Percentiles rank a stretch among this genome's conserved stretches.
phyloP scores from a whole-genome alignment of 2,113 vertebrate species.

The Nymphicus hollandicus region DNA sequence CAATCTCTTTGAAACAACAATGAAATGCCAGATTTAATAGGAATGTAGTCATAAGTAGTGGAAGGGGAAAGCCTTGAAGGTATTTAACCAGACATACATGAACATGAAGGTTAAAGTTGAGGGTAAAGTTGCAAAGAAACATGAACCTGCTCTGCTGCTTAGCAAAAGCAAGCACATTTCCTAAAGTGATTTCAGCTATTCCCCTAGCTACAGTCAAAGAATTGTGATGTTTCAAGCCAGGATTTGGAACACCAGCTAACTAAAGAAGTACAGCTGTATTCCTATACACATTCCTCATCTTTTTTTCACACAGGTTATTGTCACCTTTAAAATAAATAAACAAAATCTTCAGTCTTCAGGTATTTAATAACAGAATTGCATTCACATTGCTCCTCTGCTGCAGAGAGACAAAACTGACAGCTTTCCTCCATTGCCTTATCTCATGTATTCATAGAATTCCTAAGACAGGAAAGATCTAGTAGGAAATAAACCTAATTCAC shows the following conservation, averaged over 20 bases:
- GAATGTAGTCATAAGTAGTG: not conserved
- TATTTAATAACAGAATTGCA: not conserved
- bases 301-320: not conserved
- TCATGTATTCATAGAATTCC: not conserved
- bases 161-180: not conserved
- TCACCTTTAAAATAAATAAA: not conserved
- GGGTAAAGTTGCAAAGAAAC: not conserved
- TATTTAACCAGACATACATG: slow-evolving; percentile 4
- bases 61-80: not conserved
- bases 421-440: not conserved
- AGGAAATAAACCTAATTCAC: not conserved
- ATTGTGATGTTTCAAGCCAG: not conserved
- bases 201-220: not conserved
- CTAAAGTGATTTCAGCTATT: not conserved
- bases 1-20: slow-evolving; percentile 1
- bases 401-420: fast-evolving
- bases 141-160: not conserved
- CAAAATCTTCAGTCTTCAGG: not conserved
- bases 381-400: not conserved
- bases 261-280: not conserved
- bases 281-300: not conserved
- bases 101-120: slow-evolving; percentile 6
- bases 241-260: not conserved
- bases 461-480: not conserved
- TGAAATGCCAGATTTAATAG: slow-evolving; percentile 56